phyloP scores from a whole-genome alignment of 2,113 vertebrate species.

The Melanocharis versteri region DNA sequence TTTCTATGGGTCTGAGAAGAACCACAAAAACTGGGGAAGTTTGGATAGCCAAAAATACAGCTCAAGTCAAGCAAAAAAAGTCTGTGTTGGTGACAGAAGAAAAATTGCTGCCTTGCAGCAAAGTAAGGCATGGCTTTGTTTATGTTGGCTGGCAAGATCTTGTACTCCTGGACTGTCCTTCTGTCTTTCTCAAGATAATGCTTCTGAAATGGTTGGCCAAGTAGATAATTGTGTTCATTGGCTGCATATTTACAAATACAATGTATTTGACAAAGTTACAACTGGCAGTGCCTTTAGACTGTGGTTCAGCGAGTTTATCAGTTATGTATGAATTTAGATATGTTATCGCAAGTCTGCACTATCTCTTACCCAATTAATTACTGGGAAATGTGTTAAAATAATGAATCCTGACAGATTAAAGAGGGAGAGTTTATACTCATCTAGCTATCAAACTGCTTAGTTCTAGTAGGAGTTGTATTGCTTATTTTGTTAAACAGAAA shows the following conservation, averaged over 20 bases:
- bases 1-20: neutral
- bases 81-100: neutral
- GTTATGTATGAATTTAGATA: neutral
- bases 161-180: neutral
- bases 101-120: constrained; percentile 6
- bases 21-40: neutral
- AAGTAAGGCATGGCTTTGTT: neutral
- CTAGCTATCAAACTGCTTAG: neutral
- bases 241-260: neutral
- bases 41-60: neutral
- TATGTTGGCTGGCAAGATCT: neutral
- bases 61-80: neutral
- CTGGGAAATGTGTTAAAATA: neutral
- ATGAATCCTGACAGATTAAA: neutral
- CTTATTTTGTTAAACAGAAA: neutral
- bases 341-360: neutral
- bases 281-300: neutral
- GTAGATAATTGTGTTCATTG: neutral
- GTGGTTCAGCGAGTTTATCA: neutral
- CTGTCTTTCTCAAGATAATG: neutral
- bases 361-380: constrained; percentile 26
- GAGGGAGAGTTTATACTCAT: neutral
- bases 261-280: neutral
- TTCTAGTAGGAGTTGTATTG: neutral
- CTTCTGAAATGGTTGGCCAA: neutral